Evolutionary conservation across 1,140 invertebrate genomes (phyloP).

Genomic region (Drosophila simulans): DNA sequence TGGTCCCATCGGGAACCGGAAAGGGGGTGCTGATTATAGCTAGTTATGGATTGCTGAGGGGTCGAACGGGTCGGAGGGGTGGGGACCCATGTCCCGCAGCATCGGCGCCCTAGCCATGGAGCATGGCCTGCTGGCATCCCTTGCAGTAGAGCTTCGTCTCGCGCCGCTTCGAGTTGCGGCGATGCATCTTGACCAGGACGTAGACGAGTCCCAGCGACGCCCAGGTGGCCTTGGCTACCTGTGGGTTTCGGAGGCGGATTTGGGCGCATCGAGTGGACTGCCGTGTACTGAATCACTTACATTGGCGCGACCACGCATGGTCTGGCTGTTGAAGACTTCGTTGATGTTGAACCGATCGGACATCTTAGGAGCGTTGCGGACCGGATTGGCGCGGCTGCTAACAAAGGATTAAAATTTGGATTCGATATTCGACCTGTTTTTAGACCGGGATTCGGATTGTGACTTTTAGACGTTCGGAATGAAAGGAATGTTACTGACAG

Average conservation of each 20-base stretch:
- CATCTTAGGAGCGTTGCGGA: slow-evolving; percentile 19
- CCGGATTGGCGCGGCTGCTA: background rate
- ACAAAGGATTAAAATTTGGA: slow-evolving; percentile 2
- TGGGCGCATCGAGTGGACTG: no score
- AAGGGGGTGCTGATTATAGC: no score
- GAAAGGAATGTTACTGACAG: background rate
- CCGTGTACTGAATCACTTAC: slow-evolving; percentile 29
- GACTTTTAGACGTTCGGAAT: background rate
- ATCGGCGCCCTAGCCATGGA: background rate
- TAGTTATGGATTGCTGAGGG: background rate
- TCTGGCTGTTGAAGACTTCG: slow-evolving; percentile 49
- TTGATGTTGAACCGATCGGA: slow-evolving; percentile 50
- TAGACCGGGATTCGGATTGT: background rate
- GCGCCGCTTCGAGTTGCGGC: slow-evolving; percentile 46
- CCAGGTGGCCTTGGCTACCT: slow-evolving; percentile 87
- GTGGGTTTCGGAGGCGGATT: slow-evolving; percentile 84
- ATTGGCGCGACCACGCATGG: slow-evolving; percentile 65
- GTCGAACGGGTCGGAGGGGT: background rate
- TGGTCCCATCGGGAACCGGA: background rate
- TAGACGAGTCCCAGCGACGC: slow-evolving; percentile 58
- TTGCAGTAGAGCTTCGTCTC: slow-evolving; percentile 58
- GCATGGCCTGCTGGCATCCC: slow-evolving; percentile 51
- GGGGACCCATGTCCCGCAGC: no score
- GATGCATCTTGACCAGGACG: slow-evolving; percentile 53
- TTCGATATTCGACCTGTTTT: background rate